These are phyloP conservation scores for Esox niger DNA, from an alignment of 2,113 vertebrate species.

Conservation along the genomic window DNA sequence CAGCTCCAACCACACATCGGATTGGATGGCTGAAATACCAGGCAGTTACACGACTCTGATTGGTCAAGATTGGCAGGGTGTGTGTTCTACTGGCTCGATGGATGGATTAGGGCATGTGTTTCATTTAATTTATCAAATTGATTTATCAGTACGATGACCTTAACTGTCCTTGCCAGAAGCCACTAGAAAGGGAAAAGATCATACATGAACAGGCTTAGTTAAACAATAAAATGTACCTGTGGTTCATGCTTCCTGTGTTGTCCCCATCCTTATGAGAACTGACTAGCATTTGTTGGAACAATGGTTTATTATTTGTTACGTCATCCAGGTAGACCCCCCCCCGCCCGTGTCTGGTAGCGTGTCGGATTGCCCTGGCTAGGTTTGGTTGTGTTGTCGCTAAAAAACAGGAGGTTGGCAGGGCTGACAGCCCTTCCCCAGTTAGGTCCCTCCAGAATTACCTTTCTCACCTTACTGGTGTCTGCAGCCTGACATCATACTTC, in stretches of 20 bases:
- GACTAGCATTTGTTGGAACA: conserved; percentile 20
- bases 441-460: background rate
- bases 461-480: too few relatives aligned
- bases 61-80: conserved; percentile 17
- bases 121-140: too few relatives aligned
- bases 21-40: background rate
- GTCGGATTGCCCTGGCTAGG: background rate
- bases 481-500: background rate
- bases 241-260: too few relatives aligned
- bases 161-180: conserved; percentile 28
- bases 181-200: conserved; percentile 5
- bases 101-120: too few relatives aligned
- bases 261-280: too few relatives aligned
- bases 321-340: background rate
- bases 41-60: background rate
- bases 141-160: background rate
- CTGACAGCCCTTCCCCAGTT: background rate
- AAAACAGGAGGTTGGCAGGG: background rate
- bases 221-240: conserved; percentile 5
- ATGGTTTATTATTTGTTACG: conserved; percentile 21
- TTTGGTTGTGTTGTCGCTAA: background rate
- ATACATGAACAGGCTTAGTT: too few relatives aligned
- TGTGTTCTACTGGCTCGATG: too few relatives aligned
- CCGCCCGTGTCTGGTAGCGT: background rate
- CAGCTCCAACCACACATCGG: too few relatives aligned